phyloP scores from a whole-genome alignment of 37 sponge, comb jelly and placozoan genomes.

The Mnemiopsis leidyi region DNA sequence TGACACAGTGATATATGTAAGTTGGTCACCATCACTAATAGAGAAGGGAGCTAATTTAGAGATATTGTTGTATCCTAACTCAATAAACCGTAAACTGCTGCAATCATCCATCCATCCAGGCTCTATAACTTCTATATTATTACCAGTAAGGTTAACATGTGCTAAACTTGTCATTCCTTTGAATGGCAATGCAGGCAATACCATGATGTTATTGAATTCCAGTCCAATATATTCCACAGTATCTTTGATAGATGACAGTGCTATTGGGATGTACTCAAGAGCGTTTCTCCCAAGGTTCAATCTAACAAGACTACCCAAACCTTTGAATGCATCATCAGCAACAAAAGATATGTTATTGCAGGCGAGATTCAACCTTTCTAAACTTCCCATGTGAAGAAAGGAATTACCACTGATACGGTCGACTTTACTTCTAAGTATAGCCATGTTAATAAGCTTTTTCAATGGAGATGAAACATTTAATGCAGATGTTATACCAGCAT shows the following conservation, averaged over 20 bases:
- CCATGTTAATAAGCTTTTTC: neutral
- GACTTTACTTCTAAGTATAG: neutral
- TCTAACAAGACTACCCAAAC: neutral
- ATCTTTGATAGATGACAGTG: neutral
- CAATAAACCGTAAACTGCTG: neutral
- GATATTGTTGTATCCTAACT: neutral
- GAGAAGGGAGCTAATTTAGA: neutral
- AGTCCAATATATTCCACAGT: neutral
- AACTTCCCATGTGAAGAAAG: neutral
- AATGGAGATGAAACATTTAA: neutral
- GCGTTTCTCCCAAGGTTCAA: neutral
- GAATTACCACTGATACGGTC: neutral
- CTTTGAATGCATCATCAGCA: conserved; percentile 5
- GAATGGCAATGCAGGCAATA: neutral
- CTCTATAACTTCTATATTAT: neutral
- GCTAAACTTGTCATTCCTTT: neutral
- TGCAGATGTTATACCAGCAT: neutral
- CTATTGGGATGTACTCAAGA: neutral
- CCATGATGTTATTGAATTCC: neutral
- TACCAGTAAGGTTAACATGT: neutral
- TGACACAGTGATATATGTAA: neutral
- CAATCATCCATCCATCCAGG: neutral
- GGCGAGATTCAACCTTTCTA: conserved; percentile 35
- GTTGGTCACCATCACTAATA: neutral
- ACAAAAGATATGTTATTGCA: conserved; percentile 16